Percentiles rank a stretch among this genome's conserved stretches.
Evolutionary conservation across 2,888 invertebrate species (phyloP).

Genomic region (Hirudinaria manillensis): DNA sequence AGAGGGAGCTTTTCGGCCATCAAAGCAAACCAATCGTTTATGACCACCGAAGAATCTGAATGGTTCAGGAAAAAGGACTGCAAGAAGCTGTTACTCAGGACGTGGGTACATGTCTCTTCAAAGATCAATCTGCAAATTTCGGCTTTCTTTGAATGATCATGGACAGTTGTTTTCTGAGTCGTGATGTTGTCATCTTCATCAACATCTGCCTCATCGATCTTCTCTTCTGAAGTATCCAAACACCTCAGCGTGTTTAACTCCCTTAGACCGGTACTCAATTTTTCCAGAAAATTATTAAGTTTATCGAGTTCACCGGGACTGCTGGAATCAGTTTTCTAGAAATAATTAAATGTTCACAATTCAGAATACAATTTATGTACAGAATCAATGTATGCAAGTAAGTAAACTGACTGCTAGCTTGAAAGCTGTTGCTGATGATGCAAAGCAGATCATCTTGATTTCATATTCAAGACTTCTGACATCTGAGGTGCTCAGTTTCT

Average conservation of each 20-base stretch:
- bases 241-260: background rate
- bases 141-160: background rate
- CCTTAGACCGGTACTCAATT: background rate
- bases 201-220: background rate
- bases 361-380: too few species aligned
- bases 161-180: background rate
- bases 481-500: background rate
- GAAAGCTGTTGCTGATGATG: background rate
- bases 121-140: background rate
- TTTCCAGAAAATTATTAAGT: background rate
- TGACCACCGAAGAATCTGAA: background rate
- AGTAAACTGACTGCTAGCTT: background rate
- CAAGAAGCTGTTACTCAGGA: background rate
- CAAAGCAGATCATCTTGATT: background rate
- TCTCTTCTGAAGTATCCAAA: background rate
- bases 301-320: background rate
- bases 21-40: background rate
- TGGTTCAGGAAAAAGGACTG: constrained; percentile 5
- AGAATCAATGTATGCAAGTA: too few species aligned
- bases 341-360: background rate
- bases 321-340: background rate
- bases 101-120: background rate
- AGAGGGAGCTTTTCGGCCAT: background rate
- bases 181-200: background rate
- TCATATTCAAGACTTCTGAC: background rate